Conservation (phyloP, 1,140 invertebrate species). For the Polypedilum pembai region DNA sequence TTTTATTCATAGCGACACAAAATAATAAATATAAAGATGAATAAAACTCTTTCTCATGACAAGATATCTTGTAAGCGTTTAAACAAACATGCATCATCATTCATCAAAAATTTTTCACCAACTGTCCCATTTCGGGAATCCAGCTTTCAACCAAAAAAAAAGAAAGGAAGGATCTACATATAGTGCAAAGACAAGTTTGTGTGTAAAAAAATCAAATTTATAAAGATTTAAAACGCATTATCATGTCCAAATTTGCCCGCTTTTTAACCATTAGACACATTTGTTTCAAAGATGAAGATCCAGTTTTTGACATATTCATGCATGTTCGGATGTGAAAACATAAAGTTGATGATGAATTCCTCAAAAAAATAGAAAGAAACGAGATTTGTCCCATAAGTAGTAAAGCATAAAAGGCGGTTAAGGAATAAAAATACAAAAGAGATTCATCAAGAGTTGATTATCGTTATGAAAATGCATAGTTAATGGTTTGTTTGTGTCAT, state of each 20-base stretch:
- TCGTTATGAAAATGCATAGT: neutral
- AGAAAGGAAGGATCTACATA: neutral
- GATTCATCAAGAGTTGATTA: neutral
- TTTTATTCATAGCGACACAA: too few relatives aligned
- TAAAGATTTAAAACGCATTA: constrained; percentile 28
- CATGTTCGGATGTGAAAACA: neutral
- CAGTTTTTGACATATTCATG: constrained; percentile 8
- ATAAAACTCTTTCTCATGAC: neutral
- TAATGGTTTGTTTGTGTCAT: constrained; percentile 23
- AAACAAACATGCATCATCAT: constrained; percentile 18
- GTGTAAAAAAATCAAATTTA: constrained; percentile 20
- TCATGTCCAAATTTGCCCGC: constrained; percentile 11
- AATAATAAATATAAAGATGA: neutral
- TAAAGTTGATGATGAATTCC: constrained; percentile 13
- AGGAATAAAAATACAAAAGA: neutral
- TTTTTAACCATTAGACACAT: constrained; percentile 3
- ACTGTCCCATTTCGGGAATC: constrained; percentile 3
- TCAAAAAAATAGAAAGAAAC: neutral
- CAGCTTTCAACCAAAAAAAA: constrained; percentile 1
- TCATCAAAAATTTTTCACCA: constrained; percentile 21
- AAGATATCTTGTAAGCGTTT: neutral
- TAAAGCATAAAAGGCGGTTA: neutral
- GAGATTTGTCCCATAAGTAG: neutral
- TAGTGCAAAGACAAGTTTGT: neutral
- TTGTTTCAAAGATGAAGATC: neutral